These are phyloP conservation scores for Onychorhynchus coronatus DNA, from an alignment of 2,113 vertebrate species.

Conservation along the genomic window DNA sequence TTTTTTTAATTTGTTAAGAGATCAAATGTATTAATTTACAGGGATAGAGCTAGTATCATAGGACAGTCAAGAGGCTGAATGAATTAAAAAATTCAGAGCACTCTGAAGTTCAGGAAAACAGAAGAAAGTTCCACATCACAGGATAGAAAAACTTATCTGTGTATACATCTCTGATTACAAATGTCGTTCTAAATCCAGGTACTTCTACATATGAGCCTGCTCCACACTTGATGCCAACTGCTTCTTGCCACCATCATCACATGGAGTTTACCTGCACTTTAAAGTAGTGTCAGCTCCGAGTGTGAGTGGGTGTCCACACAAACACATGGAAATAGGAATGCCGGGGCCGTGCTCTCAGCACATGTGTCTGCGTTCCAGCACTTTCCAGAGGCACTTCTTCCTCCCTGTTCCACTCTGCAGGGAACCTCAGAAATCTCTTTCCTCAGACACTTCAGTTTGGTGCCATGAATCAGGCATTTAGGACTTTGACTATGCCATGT, in stretches of 20 bases:
- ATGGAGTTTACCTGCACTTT: not conserved
- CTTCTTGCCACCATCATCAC: not conserved
- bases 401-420: not conserved
- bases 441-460: not conserved
- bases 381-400: not conserved
- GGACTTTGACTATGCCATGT: not conserved
- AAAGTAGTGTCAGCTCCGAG: not conserved
- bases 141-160: not conserved
- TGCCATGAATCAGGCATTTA: not conserved
- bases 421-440: not conserved
- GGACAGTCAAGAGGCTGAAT: not conserved
- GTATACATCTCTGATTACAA: not conserved
- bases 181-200: not conserved
- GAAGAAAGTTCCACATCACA: not conserved
- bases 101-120: not conserved
- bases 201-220: not conserved
- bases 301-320: not conserved
- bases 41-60: not conserved
- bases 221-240: not conserved
- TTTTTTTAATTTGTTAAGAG: not conserved
- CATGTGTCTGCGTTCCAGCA: accelerated
- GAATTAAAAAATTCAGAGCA: not conserved
- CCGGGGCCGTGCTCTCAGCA: not conserved
- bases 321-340: accelerated
- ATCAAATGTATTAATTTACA: not conserved